These are phyloP conservation scores for Yponomeuta plumbellus DNA, from an alignment of 2,888 invertebrate genomes.

Conservation along the genomic window DNA sequence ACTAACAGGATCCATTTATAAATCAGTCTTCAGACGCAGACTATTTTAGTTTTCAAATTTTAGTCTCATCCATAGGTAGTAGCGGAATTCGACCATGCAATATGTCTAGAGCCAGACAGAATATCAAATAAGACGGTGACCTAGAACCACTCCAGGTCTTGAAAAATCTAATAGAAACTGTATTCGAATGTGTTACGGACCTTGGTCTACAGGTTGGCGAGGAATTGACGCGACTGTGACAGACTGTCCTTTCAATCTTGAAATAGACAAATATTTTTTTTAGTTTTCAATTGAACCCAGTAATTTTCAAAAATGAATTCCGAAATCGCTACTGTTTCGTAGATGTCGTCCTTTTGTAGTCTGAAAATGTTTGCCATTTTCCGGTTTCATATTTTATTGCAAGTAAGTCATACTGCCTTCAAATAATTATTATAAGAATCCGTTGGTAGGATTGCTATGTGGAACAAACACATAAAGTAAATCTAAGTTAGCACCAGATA, in stretches of 20 bases:
- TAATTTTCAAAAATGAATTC: too few species aligned
- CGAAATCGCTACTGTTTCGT: too few species aligned
- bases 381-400: too few species aligned
- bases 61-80: constrained; percentile 69
- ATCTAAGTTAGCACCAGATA: too few species aligned
- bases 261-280: background rate
- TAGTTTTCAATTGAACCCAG: background rate
- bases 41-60: constrained; percentile 71
- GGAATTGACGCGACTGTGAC: background rate
- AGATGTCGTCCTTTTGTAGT: too few species aligned
- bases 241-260: background rate
- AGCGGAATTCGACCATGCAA: constrained; percentile 74
- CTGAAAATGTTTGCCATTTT: too few species aligned
- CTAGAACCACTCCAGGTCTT: constrained; percentile 55
- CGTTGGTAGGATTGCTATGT: too few species aligned
- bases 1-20: constrained; percentile 26
- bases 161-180: constrained; percentile 2
- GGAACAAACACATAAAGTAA: too few species aligned
- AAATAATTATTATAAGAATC: too few species aligned
- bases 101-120: constrained; percentile 71
- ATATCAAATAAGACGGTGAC: constrained; percentile 67
- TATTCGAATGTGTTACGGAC: background rate
- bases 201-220: background rate
- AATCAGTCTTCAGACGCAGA: constrained; percentile 43
- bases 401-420: too few species aligned